Base-by-base conservation (phyloP, 92 coral and sea anemone species). In the Pocillopora grandis region DNA sequence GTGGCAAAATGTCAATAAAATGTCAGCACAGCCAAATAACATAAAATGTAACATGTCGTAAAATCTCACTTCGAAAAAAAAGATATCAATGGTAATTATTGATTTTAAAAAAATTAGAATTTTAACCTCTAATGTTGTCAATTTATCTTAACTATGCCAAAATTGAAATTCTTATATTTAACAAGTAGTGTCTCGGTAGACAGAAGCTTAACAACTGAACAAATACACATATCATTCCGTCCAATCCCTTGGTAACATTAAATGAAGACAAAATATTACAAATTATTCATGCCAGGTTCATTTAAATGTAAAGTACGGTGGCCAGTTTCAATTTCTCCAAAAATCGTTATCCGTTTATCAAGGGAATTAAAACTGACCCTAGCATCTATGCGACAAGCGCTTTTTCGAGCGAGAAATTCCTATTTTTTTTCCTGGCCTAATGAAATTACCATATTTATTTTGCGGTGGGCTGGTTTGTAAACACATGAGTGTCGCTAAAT, bases 361-460 rank as follows among this genome's bases (percentile, higher is more conserved):
- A 33, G 55, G 33, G 2, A 4, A 55, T 55, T 2, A 69, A 10
- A 2, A 3, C 70, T 66, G 10, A 13, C 70, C 10, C 5, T 6
- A 66, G 3, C 48, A 37, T 19, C 11, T 16, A 0, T 5, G 2
- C 76, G n/a, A 56, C n/a, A 10, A 19, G 37, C 55, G 74, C 5
- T 19, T 21, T 12, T 23, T n/a, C 15, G 21, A 62, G 78, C 36
- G 64, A 23, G 42, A 17, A 48, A 18, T 66, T 66, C 70, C 35
- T 19, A 20, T 20, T 48, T 49, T n/a, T n/a, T n/a, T 58, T 31
- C 57, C 5, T 48, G 52, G 36, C 10, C 1, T 10, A 35, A 76
- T 56, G 56, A 76, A 76, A 76, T 59, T 33, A 61, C 69, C 68
- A 76, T 76, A 59, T 59, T n/a, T 59, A 9, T 59, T 60, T 76